phyloP scores from a whole-genome alignment of 2,797 vertebrate species.

The Sebastes matsubarae region DNA sequence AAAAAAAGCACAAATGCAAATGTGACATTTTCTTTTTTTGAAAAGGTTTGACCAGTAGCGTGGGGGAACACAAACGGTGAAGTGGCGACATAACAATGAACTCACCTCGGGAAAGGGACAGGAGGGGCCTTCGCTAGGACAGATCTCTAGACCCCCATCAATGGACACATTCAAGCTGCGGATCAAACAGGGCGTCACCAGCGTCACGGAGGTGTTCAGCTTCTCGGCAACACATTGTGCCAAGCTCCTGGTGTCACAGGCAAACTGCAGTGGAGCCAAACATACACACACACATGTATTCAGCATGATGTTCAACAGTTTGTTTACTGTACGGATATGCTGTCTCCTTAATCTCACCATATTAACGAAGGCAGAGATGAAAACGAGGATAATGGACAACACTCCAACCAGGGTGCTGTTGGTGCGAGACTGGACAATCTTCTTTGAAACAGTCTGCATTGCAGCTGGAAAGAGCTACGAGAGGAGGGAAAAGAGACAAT shows the following conservation, averaged over 20 bases:
- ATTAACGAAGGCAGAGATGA: constrained; percentile 90
- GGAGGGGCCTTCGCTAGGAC: constrained; percentile 82
- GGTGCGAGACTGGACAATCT: constrained; percentile 91
- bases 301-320: not conserved
- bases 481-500: not conserved
- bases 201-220: constrained; percentile 85
- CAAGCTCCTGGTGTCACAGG: constrained; percentile 89
- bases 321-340: not conserved
- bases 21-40: constrained; percentile 33
- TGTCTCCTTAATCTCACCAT: constrained; percentile 81
- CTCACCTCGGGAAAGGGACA: constrained; percentile 94
- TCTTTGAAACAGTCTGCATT: constrained; percentile 89
- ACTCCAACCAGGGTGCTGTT: constrained; percentile 92
- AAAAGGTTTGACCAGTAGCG: not conserved
- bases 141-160: constrained; percentile 83
- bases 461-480: constrained; percentile 87
- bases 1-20: constrained; percentile 42
- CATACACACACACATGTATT: not conserved
- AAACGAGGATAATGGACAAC: constrained; percentile 91
- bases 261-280: constrained; percentile 80
- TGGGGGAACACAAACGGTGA: not conserved
- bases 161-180: constrained; percentile 87
- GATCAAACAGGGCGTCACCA: constrained; percentile 91
- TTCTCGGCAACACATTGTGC: constrained; percentile 85
- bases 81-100: not conserved